Percentiles rank a stretch among this genome's conserved stretches.
Conservation (phyloP, 2,888 invertebrate genomes). For the Palloptera scutellata region DNA sequence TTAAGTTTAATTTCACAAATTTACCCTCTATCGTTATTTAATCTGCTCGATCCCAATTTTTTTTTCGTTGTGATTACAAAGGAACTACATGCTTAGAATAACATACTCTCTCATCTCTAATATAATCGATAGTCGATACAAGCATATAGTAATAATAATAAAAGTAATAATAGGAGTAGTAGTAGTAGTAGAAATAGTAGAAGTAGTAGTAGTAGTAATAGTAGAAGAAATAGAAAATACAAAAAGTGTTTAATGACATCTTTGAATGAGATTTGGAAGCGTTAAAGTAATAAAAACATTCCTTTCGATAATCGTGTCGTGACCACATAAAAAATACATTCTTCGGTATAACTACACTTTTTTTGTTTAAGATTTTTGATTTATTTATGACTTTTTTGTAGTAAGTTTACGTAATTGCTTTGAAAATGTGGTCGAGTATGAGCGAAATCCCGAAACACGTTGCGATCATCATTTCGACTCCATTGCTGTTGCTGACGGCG, state of each 20-base stretch:
- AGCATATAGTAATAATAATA: slow-evolving; percentile 4
- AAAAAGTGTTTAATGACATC: background rate
- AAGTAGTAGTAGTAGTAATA: background rate
- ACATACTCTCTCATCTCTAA: background rate
- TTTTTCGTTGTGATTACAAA: background rate
- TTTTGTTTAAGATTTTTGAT: slow-evolving; percentile 27
- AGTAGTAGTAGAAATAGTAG: background rate
- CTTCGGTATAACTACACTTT: slow-evolving; percentile 16
- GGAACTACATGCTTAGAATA: background rate
- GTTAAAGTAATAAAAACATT: slow-evolving; percentile 4
- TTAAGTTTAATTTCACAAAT: too few relatives aligned
- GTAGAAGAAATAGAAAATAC: background rate
- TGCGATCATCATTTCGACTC: slow-evolving; percentile 34
- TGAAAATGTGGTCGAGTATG: slow-evolving; percentile 31
- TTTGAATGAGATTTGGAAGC: slow-evolving; percentile 1
- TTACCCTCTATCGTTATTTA: too few relatives aligned
- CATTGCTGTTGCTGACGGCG: too few relatives aligned
- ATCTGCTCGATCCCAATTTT: background rate
- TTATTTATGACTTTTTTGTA: slow-evolving; percentile 35
- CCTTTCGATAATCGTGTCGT: slow-evolving; percentile 10
- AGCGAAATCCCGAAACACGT: slow-evolving; percentile 22
- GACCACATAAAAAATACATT: slow-evolving; percentile 21
- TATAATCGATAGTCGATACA: slow-evolving; percentile 8
- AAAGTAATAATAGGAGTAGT: background rate
- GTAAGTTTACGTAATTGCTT: slow-evolving; percentile 35